phyloP scores from a whole-genome alignment of 2,888 invertebrate genomes.

The Cyclophora punctaria region DNA sequence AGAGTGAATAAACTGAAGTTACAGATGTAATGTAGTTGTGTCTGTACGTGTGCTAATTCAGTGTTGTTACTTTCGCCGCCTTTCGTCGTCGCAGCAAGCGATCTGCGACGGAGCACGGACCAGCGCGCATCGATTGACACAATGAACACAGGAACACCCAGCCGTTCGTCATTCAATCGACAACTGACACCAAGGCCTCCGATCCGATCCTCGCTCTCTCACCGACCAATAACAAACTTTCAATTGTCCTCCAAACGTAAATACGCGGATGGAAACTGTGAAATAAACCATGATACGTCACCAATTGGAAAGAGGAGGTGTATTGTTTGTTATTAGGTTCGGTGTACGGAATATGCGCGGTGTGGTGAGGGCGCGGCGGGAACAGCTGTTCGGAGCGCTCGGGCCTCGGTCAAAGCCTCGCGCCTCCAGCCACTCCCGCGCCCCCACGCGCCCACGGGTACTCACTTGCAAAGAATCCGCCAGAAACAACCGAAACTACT shows the following conservation, averaged over 20 bases:
- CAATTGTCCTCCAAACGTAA: conserved; percentile 19
- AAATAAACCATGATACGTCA: too few relatives aligned
- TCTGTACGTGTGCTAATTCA: conserved; percentile 30
- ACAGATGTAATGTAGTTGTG: conserved; percentile 5
- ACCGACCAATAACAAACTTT: conserved; percentile 32
- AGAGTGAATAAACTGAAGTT: too few relatives aligned
- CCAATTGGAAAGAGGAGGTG: neutral
- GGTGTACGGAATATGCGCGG: neutral
- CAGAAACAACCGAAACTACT: conserved; percentile 95
- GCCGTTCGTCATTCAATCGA: too few relatives aligned
- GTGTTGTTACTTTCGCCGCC: conserved; percentile 62
- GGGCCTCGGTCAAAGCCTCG: conserved; percentile 23
- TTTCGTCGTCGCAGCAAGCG: conserved; percentile 46
- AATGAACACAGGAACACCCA: conserved; percentile 12
- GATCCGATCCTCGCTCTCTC: conserved; percentile 17
- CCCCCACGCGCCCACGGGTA: conserved; percentile 26
- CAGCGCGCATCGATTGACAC: too few relatives aligned
- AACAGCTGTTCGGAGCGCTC: conserved; percentile 51
- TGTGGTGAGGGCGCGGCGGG: conserved; percentile 1
- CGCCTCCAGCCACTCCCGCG: conserved; percentile 3
- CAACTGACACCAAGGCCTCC: too few relatives aligned
- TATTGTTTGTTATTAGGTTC: too few relatives aligned
- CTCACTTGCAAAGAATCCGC: conserved; percentile 92
- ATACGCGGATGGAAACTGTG: neutral
- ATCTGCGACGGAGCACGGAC: conserved; percentile 6